A percentile compares a stretch with the other conserved stretches of the same genome.
Conservation (phyloP, 2,888 invertebrate species). For the Drosophila subsilvestris region DNA sequence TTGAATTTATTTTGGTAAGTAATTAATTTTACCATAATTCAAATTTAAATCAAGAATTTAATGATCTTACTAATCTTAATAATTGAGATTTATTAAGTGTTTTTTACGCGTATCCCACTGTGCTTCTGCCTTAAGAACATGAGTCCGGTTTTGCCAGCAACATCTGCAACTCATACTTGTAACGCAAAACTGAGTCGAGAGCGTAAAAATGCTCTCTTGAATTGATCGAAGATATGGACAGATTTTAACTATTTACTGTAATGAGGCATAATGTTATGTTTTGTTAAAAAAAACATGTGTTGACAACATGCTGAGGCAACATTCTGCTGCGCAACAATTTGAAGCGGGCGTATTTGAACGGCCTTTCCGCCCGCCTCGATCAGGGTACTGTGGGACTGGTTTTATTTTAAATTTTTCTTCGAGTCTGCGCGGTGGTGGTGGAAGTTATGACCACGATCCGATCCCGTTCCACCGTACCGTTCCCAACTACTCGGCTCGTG, state of each 20-base stretch:
- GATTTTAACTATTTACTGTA: no score
- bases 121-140: background rate
- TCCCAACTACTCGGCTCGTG: constrained; percentile 29
- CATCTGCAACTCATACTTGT: background rate
- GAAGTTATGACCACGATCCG: constrained; percentile 56
- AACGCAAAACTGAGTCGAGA: background rate
- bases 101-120: background rate
- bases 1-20: background rate
- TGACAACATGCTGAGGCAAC: background rate
- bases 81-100: no score
- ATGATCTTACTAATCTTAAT: no score
- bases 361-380: background rate
- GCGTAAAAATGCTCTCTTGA: background rate
- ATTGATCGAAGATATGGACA: background rate
- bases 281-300: no score
- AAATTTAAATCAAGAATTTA: background rate
- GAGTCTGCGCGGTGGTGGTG: constrained; percentile 69
- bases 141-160: no score
- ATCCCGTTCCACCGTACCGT: constrained; percentile 41
- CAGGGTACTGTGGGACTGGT: constrained; percentile 50
- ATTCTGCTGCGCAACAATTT: background rate
- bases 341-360: background rate
- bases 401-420: constrained; percentile 73
- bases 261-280: no score
- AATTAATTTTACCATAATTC: background rate